phyloP scores from a whole-genome alignment of 2,113 vertebrate genomes.

The Silurus glanis region DNA sequence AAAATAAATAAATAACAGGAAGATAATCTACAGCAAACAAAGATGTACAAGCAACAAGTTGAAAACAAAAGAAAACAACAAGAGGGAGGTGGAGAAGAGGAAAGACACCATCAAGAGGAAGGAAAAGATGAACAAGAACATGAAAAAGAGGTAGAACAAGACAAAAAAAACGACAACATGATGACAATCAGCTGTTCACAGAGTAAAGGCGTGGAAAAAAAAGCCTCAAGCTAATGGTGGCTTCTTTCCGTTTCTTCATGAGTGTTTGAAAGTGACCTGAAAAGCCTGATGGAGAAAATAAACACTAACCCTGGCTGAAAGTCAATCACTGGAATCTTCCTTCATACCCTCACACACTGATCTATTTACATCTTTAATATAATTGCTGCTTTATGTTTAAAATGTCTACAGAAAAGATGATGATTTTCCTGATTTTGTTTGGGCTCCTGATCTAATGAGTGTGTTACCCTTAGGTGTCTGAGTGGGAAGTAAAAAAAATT shows the following conservation, averaged over 20 bases:
- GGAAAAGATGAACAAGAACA: neutral
- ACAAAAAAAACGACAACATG: neutral
- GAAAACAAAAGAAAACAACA: neutral
- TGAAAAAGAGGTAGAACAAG: neutral
- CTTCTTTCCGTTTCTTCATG: too few relatives aligned
- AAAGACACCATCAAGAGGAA: neutral
- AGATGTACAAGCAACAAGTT: too few relatives aligned
- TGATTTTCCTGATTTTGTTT: neutral
- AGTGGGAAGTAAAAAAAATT: neutral
- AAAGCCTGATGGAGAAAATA: too few relatives aligned
- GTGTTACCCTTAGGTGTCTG: neutral
- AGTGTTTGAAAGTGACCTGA: too few relatives aligned
- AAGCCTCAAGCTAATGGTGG: too few relatives aligned
- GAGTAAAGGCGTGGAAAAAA: too few relatives aligned
- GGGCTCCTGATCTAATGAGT: neutral
- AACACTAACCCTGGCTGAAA: too few relatives aligned
- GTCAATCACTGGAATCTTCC: too few relatives aligned
- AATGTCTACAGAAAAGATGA: neutral
- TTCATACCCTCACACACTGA: too few relatives aligned
- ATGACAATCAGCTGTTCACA: too few relatives aligned
- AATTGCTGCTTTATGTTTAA: neutral
- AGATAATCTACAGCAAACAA: neutral
- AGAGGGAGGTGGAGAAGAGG: neutral
- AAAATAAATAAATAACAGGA: neutral
- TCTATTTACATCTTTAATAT: too few relatives aligned